Evolutionary conservation across 2,797 vertebrate genomes (phyloP).

Genomic region (Coregonus suidteri): DNA sequence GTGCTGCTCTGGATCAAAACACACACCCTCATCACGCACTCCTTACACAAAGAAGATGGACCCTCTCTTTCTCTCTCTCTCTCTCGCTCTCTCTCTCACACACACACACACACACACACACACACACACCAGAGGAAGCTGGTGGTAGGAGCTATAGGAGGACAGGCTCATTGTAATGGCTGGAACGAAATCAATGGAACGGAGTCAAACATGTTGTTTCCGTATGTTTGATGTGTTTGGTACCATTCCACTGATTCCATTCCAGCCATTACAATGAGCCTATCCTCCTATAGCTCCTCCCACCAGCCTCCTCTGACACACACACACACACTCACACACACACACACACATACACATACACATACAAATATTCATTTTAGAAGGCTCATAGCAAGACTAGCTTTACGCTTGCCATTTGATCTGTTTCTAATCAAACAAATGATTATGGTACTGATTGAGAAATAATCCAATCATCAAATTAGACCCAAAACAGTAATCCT

Average conservation of each 20-base stretch:
- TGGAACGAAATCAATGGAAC: too few species aligned
- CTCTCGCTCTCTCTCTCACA: background rate
- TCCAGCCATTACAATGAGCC: too few species aligned
- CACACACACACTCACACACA: background rate
- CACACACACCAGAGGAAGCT: background rate
- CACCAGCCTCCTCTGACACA: too few species aligned
- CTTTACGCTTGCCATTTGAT: constrained; percentile 3
- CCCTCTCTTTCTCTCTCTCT: background rate
- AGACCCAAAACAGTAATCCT: constrained; percentile 19
- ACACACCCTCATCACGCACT: constrained; percentile 51
- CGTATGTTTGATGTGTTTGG: too few species aligned
- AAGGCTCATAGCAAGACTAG: constrained; percentile 18
- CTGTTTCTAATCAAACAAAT: constrained; percentile 37
- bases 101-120: background rate
- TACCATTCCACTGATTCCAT: too few species aligned
- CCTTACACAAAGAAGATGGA: constrained; percentile 30
- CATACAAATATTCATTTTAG: constrained; percentile 11
- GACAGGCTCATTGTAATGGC: too few species aligned
- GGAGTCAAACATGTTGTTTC: too few species aligned
- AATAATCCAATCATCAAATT: constrained; percentile 42
- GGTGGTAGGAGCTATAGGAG: too few species aligned
- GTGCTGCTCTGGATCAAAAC: constrained; percentile 53
- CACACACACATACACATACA: too few species aligned
- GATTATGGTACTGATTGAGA: constrained; percentile 50
- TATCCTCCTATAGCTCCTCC: too few species aligned